Evolutionary conservation across 2,888 invertebrate genomes (phyloP), one percentile per base, ranked within the genome.

Genomic region (Pheosia tremula): DNA sequence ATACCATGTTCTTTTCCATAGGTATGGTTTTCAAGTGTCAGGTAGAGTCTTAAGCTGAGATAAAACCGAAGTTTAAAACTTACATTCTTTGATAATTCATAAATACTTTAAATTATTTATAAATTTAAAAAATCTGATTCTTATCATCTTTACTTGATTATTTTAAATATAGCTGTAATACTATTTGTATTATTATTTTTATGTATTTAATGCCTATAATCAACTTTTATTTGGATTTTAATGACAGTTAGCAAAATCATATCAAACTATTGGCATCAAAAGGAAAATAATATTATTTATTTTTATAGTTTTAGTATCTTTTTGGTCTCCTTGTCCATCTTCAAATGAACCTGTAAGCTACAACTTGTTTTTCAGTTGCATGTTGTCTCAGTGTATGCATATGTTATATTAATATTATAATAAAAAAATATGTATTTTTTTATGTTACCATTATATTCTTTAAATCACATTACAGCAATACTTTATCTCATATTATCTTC

Each of bases 381-480:
- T 84, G 86, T 68, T 54, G 39, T 72, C 36, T 62, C 43, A 69
- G 58, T 66, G 62, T 72, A 67, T 68, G 64, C n/a, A n/a, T n/a
- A n/a, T n/a, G n/a, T n/a, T n/a, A n/a, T n/a, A n/a, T n/a, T n/a
- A n/a, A n/a, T n/a, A n/a, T n/a, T n/a, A n/a, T n/a, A n/a, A n/a
- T n/a, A n/a, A n/a, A n/a, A n/a, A n/a, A n/a, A n/a, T 73, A 59
- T 67, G 55, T 65, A n/a, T 66, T 54, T 67, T 60, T 59, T 61
- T 10, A 53, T 60, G 59, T 37, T 67, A 79, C 80, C 81, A 84
- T 84, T 86, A 82, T 84, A 82, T 84, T 81, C 77, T 70, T 66
- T n/a, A 49, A 0, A 47, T 47, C n/a, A 47, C 47, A 4, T 5
- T 11, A 43, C 9, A 43, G 4, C 43, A 8, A 9, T 7, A 39